Percentiles rank a stretch among this genome's conserved stretches.
Evolutionary conservation across 1,140 invertebrate genomes (phyloP).

Genomic region (Ips nitidus): DNA sequence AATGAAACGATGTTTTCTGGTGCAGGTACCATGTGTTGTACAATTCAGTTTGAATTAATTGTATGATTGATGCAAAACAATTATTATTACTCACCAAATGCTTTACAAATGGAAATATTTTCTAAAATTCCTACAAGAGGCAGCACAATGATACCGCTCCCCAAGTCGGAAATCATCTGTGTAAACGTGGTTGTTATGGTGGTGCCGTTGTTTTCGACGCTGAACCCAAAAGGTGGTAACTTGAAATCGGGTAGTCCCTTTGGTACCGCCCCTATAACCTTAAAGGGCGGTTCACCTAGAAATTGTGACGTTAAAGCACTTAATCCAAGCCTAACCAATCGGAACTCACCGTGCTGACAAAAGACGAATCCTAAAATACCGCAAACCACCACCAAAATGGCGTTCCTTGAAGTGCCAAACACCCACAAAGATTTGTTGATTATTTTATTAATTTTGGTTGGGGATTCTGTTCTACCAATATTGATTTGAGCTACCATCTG

Average conservation of each 20-base stretch:
- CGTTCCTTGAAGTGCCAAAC: constrained; percentile 73
- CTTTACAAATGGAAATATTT: constrained; percentile 82
- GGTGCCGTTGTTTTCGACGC: constrained; percentile 55
- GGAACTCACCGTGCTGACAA: constrained; percentile 40
- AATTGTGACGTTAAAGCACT: not conserved
- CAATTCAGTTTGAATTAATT: too few relatives aligned
- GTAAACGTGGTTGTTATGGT: constrained; percentile 62
- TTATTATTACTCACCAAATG: constrained; percentile 61
- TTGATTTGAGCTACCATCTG: constrained; percentile 54
- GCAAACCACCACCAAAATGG: constrained; percentile 72
- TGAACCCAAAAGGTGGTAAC: constrained; percentile 65
- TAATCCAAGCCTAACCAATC: not conserved
- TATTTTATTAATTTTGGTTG: constrained; percentile 54
- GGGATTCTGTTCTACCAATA: constrained; percentile 55
- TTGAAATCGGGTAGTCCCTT: constrained; percentile 67
- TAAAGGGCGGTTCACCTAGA: constrained; percentile 56
- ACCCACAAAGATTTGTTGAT: constrained; percentile 64
- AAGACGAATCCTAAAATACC: constrained; percentile 60
- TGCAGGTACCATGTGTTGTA: too few relatives aligned
- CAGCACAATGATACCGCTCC: constrained; percentile 75
- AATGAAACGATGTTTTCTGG: too few relatives aligned
- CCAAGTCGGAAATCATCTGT: constrained; percentile 71
- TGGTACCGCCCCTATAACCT: constrained; percentile 68
- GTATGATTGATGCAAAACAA: too few relatives aligned
- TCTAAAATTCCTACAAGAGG: constrained; percentile 80